phyloP scores from a whole-genome alignment of 30 jellyfish, hydroid and myxozoan genomes.

The Chrysaora quinquecirrha region DNA sequence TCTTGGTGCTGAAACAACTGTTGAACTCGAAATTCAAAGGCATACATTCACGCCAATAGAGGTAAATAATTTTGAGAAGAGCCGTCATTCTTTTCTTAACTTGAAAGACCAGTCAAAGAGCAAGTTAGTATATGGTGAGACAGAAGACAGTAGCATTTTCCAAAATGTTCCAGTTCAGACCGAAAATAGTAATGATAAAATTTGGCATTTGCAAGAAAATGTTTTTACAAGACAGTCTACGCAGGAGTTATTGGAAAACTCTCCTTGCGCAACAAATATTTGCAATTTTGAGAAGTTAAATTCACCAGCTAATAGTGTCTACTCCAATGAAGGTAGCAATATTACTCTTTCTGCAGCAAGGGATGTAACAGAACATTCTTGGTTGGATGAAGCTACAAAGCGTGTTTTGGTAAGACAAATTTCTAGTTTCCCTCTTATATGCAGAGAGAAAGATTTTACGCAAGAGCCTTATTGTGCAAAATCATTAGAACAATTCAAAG shows the following conservation, averaged over 20 bases:
- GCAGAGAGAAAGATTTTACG: constrained; percentile 26
- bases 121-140: not conserved
- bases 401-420: constrained; percentile 40
- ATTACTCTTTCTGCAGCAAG: not conserved
- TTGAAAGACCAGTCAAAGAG: not conserved
- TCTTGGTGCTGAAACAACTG: constrained; percentile 91
- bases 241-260: not conserved
- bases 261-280: not conserved
- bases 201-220: not conserved
- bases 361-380: not conserved
- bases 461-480: constrained; percentile 63
- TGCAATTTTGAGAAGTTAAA: no score
- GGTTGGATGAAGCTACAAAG: constrained; percentile 22
- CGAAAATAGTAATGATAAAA: not conserved
- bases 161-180: not conserved
- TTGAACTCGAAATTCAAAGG: constrained; percentile 80
- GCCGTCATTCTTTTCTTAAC: not conserved
- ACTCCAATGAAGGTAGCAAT: constrained; percentile 1
- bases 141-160: not conserved
- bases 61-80: not conserved
- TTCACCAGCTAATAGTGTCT: not conserved
- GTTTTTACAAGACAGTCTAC: not conserved
- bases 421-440: constrained; percentile 63
- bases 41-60: constrained; percentile 47
- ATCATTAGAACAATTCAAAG: constrained; percentile 58